phyloP scores from a whole-genome alignment of 2,113 vertebrate genomes.

The Stigmatopora argus region DNA sequence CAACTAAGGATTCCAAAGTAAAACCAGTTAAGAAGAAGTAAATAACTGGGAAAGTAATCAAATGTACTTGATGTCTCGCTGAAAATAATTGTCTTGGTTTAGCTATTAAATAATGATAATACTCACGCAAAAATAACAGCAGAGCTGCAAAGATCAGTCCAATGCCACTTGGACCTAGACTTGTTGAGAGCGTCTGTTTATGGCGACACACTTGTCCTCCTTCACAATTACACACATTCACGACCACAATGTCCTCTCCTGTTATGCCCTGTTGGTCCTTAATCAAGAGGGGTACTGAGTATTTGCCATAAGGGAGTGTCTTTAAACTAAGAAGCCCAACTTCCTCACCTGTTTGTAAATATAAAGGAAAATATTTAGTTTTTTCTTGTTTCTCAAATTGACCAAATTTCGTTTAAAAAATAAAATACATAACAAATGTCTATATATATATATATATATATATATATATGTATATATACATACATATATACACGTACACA shows the following conservation, averaged over 20 bases:
- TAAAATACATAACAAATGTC: neutral
- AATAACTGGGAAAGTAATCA: neutral
- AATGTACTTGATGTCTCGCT: no score
- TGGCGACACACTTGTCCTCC: constrained; percentile 23
- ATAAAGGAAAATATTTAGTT: neutral
- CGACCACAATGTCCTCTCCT: constrained; percentile 29
- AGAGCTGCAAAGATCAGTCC: constrained; percentile 52
- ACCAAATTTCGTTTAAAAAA: neutral
- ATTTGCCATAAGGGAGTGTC: constrained; percentile 62
- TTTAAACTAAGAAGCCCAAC: constrained; percentile 55
- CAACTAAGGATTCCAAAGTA: neutral
- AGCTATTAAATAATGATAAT: neutral
- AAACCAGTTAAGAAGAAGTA: neutral
- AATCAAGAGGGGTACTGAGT: constrained; percentile 65
- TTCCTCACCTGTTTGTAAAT: constrained; percentile 31
- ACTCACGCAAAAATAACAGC: constrained; percentile 71
- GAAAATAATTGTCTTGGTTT: neutral
- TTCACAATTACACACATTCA: constrained; percentile 69
- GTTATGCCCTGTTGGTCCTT: constrained; percentile 66
- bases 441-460: neutral
- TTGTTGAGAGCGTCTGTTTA: neutral
- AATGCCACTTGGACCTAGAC: constrained; percentile 45
- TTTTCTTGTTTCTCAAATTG: neutral
- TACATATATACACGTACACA: no score
- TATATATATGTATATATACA: no score